Percentiles rank a stretch among this genome's conserved stretches.
Evolutionary conservation across 2,797 vertebrate genomes (phyloP).

Genomic region (Clarias fuscus): DNA sequence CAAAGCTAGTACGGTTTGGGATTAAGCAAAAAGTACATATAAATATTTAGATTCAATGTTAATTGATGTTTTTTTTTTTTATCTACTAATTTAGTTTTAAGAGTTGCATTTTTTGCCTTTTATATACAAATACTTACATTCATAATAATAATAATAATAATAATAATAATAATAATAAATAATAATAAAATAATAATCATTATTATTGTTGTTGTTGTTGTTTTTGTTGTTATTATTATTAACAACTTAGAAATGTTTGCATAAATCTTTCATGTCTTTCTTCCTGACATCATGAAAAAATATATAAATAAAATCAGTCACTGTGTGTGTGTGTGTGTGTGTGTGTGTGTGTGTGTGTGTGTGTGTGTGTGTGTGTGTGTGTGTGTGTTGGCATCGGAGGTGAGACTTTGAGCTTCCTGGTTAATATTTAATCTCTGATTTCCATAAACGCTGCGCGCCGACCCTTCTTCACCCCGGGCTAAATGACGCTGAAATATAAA

Average conservation of each 20-base stretch:
- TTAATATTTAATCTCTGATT: background rate
- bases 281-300: background rate
- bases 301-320: no score
- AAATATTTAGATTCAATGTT: no score
- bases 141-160: no score
- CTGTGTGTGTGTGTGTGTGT: conserved; percentile 1
- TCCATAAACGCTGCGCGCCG: background rate
- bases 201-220: no score
- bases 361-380: conserved; percentile 14
- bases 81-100: background rate
- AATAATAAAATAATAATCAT: no score
- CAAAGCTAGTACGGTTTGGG: background rate
- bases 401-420: background rate
- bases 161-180: no score
- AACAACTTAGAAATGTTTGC: no score
- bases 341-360: background rate
- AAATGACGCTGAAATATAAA: background rate
- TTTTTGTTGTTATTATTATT: no score
- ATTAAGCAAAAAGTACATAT: background rate
- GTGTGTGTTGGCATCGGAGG: background rate
- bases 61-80: no score
- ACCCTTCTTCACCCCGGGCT: conserved; percentile 5
- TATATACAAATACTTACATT: background rate
- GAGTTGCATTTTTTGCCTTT: background rate
- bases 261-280: background rate